A percentile compares a stretch with the other conserved stretches of the same genome.
Evolutionary conservation across 2,113 vertebrate species (phyloP).

Genomic region (Rhegmatorhina hoffmannsi): DNA sequence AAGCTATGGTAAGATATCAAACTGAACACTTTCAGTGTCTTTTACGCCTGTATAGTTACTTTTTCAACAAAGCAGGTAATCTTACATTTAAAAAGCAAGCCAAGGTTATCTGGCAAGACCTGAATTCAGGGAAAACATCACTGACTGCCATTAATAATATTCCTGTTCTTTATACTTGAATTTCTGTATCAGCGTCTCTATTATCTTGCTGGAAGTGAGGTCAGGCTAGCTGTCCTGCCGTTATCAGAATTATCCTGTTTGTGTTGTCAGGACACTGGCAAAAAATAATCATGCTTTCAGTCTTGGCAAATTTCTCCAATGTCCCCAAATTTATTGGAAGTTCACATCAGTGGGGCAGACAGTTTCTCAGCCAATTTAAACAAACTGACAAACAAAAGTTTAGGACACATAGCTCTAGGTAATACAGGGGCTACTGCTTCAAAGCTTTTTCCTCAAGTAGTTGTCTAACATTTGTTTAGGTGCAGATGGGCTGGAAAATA

Average conservation of each 20-base stretch:
- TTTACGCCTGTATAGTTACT: background rate
- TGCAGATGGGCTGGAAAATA: background rate
- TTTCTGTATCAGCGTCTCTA: background rate
- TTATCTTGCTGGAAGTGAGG: conserved; percentile 8
- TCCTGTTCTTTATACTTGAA: background rate
- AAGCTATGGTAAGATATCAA: background rate
- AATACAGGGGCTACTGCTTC: background rate
- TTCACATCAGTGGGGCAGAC: background rate
- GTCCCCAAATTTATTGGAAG: background rate
- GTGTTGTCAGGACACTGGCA: background rate
- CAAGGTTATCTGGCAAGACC: background rate
- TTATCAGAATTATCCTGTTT: conserved; percentile 3
- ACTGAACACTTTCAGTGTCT: background rate
- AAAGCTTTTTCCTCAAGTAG: background rate
- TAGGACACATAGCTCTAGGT: background rate
- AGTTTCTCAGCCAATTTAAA: background rate
- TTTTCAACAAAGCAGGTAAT: background rate
- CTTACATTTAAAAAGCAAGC: background rate
- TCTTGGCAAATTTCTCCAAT: background rate
- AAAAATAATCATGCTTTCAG: background rate
- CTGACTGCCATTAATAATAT: background rate
- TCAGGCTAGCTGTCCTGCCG: background rate
- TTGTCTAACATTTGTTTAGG: background rate
- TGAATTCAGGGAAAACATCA: background rate
- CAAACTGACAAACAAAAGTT: background rate